These are phyloP conservation scores for Gephyroberyx darwinii DNA, from an alignment of 2,797 vertebrate species.

Conservation along the genomic window DNA sequence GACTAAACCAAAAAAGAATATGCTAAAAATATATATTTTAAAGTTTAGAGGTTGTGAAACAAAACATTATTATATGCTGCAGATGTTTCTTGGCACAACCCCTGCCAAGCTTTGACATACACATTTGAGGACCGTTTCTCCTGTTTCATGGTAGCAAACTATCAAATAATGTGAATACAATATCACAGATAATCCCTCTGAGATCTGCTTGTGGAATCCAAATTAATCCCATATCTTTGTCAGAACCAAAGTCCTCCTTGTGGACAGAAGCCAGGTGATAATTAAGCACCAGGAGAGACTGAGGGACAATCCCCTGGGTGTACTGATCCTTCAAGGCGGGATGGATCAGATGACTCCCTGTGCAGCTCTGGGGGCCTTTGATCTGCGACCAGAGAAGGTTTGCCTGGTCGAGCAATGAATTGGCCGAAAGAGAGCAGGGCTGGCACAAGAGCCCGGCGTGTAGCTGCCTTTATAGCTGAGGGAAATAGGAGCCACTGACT, in stretches of 20 bases:
- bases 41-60: conserved; percentile 43
- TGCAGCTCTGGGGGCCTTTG: conserved; percentile 67
- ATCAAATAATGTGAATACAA: conserved; percentile 44
- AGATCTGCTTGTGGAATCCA: conserved; percentile 38
- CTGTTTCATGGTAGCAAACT: conserved; percentile 23
- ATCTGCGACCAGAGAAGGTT: conserved; percentile 71
- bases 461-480: conserved; percentile 31
- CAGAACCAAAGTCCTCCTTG: conserved; percentile 20
- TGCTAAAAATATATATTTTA: conserved; percentile 64
- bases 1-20: conserved; percentile 47
- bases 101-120: conserved; percentile 18
- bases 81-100: conserved; percentile 30
- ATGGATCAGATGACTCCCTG: conserved; percentile 77
- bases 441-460: conserved; percentile 36
- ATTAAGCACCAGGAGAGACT: conserved; percentile 44
- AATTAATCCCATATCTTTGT: conserved; percentile 49
- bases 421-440: conserved; percentile 46
- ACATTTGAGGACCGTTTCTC: conserved; percentile 37
- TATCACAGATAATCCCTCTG: conserved; percentile 31
- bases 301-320: conserved; percentile 63
- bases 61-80: conserved; percentile 46
- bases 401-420: conserved; percentile 64
- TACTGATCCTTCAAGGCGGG: conserved; percentile 66
- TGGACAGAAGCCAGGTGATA: conserved; percentile 48
- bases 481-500: conserved; percentile 6